Base-by-base conservation (phyloP, 1,140 invertebrate species). In the Agrypnia vestita region DNA sequence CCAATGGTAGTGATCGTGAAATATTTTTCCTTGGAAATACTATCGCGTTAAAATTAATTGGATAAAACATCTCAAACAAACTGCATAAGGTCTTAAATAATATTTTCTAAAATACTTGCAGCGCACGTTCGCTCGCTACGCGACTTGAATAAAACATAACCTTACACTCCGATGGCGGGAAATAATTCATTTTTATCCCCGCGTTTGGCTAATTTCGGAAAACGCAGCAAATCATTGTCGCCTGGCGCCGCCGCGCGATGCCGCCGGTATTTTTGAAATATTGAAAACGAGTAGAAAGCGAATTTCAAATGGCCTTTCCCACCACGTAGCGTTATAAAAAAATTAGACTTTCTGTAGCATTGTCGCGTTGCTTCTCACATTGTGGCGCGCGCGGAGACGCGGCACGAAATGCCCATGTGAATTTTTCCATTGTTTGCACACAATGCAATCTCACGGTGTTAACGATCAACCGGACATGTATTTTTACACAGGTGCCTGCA, bases 141-240 rank as follows among this genome's bases (percentile, higher is more conserved):
- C 61, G 76, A 19, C 47, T 47, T 79, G 78, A 79, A 79, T 79
- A 79, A 79, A 74, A 72, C 71, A 79, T 79, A 61, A 79, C 72
- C 53, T 71, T 69, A 74, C 59, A 69, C 76, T n/a, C 44, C 11
- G n/a, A 53, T 51, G 76, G n/a, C 76, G 76, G 46, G 43, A 78
- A 78, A 78, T 69, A 78, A 78, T 78, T 78, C 76, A 78, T 78
- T 51, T 12, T 51, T 13, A 13, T 78, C 67, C 76, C 61, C 76
- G 17, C 64, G 44, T 46, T 78, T 78, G 49, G 15, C 76, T 78
- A 78, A 78, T 78, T 78, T 69, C 49, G 11, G n/a, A 51, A 51
- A 51, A 51, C 11, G 49, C 19, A 25, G 21, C 15, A 51, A 51
- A 51, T 51, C 25, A 35, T 35, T 35, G 25, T 35, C 25, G 25